Percentiles rank a stretch among this genome's conserved stretches.
phyloP scores from a whole-genome alignment of 2,888 invertebrate species.

The Nomada ruficornis region DNA sequence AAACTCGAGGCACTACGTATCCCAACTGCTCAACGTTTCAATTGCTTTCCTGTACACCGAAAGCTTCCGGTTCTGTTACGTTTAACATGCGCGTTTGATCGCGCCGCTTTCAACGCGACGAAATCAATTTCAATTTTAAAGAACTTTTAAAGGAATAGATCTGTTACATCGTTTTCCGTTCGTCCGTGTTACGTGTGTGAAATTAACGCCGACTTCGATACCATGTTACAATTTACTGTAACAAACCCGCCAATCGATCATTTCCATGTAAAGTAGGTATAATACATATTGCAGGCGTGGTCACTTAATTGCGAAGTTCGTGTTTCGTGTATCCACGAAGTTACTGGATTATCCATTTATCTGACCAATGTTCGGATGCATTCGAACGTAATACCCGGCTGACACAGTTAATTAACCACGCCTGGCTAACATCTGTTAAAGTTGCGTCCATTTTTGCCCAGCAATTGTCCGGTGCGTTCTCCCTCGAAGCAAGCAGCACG shows the following conservation, averaged over 20 bases:
- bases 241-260: neutral
- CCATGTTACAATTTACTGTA: neutral
- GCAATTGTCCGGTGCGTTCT: constrained; percentile 33
- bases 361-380: neutral
- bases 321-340: too few relatives aligned
- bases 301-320: constrained; percentile 2
- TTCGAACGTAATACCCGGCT: neutral
- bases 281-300: neutral
- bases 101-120: neutral
- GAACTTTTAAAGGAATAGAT: neutral
- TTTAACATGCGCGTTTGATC: constrained; percentile 3
- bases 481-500: constrained; percentile 32
- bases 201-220: neutral
- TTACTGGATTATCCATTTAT: neutral
- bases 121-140: neutral
- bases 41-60: constrained; percentile 14
- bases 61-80: constrained; percentile 2
- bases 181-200: neutral
- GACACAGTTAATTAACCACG: constrained; percentile 49
- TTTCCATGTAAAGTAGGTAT: too few relatives aligned
- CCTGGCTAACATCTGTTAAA: constrained; percentile 25
- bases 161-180: too few relatives aligned
- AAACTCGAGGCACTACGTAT: neutral
- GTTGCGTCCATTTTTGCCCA: constrained; percentile 40
- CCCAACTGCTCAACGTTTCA: constrained; percentile 7